Conservation (phyloP, 2,113 vertebrate species). For the Seriola dumerili region DNA sequence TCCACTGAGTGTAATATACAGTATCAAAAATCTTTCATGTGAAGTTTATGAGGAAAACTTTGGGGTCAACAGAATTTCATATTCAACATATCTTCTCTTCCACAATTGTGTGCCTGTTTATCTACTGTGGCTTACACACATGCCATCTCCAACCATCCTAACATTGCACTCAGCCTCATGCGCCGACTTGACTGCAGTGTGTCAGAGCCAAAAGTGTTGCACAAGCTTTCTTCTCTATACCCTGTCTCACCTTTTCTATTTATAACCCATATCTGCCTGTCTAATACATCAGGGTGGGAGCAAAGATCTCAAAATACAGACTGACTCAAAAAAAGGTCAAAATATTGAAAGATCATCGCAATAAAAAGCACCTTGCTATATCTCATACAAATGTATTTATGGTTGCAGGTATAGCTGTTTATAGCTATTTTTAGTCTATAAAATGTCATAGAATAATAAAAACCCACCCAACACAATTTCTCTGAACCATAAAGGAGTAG, state of each 20-base stretch:
- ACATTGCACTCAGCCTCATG: conserved; percentile 8
- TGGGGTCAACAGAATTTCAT: conserved; percentile 25
- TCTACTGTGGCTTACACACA: conserved; percentile 13
- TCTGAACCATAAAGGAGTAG: not conserved
- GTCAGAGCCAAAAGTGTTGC: conserved; percentile 17
- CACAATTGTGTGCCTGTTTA: conserved; percentile 18
- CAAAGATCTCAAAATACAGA: not conserved
- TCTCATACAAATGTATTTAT: too few relatives aligned
- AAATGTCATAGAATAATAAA: not conserved
- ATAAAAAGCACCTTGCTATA: too few relatives aligned
- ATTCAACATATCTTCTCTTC: conserved; percentile 21
- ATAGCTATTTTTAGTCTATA: not conserved
- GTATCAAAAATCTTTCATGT: conserved; percentile 20
- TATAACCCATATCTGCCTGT: conserved; percentile 17
- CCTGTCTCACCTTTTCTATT: conserved; percentile 21
- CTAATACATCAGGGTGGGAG: not conserved
- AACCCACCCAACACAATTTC: not conserved
- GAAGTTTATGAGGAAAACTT: conserved; percentile 32
- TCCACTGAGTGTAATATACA: conserved; percentile 1
- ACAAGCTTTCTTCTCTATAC: not conserved
- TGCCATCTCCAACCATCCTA: conserved; percentile 34
- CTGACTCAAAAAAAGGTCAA: not conserved
- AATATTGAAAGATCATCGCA: not conserved
- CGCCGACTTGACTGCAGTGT: conserved; percentile 29
- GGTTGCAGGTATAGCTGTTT: not conserved